Conservation (phyloP, 2,797 vertebrate species). For the Orestias chungarensis region DNA sequence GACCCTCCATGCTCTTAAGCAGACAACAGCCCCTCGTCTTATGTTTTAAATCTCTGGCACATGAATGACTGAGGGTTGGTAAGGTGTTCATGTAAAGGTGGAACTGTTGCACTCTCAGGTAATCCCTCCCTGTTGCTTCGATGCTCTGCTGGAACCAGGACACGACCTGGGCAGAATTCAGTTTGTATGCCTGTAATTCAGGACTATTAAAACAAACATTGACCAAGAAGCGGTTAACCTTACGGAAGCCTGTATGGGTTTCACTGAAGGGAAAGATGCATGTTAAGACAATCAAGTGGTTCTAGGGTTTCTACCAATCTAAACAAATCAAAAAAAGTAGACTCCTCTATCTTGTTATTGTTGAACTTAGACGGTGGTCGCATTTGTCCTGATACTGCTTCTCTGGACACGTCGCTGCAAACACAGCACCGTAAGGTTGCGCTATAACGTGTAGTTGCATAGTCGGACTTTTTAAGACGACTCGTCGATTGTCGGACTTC, state of each 20-base stretch:
- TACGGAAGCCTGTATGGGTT: slow-evolving; percentile 26
- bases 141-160: slow-evolving; percentile 32
- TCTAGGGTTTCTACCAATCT: slow-evolving; percentile 48
- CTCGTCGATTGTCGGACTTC: slow-evolving; percentile 60
- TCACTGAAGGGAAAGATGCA: slow-evolving; percentile 56
- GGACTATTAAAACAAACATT: slow-evolving; percentile 16
- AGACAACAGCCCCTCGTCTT: slow-evolving; percentile 8
- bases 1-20: slow-evolving; percentile 83
- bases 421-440: slow-evolving; percentile 44
- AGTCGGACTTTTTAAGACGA: slow-evolving; percentile 53
- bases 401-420: slow-evolving; percentile 61
- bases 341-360: slow-evolving; percentile 47
- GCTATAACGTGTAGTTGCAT: slow-evolving; percentile 60
- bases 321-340: slow-evolving; percentile 36
- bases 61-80: slow-evolving; percentile 41
- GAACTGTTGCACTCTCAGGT: slow-evolving; percentile 75
- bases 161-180: slow-evolving; percentile 29
- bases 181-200: slow-evolving; percentile 28
- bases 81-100: slow-evolving; percentile 44
- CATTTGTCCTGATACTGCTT: slow-evolving; percentile 46
- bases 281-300: slow-evolving; percentile 73
- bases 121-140: slow-evolving; percentile 57
- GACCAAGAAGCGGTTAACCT: slow-evolving; percentile 33
- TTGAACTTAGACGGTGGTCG: slow-evolving; percentile 39
- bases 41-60: slow-evolving; percentile 15